Evolutionary conservation across 2,113 vertebrate species (phyloP).

Genomic region (Pycnonotus jocosus): DNA sequence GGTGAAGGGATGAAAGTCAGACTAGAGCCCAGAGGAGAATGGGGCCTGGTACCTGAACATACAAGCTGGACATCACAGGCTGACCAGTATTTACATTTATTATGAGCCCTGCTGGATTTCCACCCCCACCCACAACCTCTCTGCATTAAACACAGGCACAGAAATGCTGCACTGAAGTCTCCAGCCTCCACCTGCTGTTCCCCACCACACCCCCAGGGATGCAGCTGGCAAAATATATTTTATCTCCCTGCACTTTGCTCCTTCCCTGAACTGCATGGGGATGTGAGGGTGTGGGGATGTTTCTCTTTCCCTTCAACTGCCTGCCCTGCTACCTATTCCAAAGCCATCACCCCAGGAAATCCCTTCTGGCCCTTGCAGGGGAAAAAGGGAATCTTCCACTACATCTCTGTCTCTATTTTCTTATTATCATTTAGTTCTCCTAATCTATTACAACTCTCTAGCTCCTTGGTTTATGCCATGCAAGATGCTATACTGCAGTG

Average conservation of each 20-base stretch:
- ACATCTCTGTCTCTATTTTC: not conserved
- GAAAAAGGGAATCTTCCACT: not conserved
- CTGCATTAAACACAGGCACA: not conserved
- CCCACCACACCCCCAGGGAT: not conserved
- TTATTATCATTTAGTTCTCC: not conserved
- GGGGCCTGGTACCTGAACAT: not conserved
- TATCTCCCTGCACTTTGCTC: not conserved
- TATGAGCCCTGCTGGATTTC: not conserved
- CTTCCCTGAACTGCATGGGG: not conserved
- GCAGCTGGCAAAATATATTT: accelerated
- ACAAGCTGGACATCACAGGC: not conserved
- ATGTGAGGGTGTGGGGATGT: accelerated
- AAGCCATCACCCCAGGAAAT: not conserved
- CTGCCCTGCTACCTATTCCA: not conserved
- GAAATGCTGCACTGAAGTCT: accelerated
- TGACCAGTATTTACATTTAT: not conserved
- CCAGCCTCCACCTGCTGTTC: not conserved
- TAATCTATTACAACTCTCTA: not conserved
- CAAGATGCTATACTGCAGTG: not conserved
- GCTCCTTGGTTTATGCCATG: not conserved
- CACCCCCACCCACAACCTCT: not conserved
- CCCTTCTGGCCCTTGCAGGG: not conserved
- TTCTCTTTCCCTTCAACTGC: not conserved
- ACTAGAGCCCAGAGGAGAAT: not conserved
- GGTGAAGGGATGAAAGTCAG: not conserved